A percentile compares a stretch with the other conserved stretches of the same genome.
Conservation (phyloP, 2,797 vertebrate genomes). For the Mormyrus hasselquistii region DNA sequence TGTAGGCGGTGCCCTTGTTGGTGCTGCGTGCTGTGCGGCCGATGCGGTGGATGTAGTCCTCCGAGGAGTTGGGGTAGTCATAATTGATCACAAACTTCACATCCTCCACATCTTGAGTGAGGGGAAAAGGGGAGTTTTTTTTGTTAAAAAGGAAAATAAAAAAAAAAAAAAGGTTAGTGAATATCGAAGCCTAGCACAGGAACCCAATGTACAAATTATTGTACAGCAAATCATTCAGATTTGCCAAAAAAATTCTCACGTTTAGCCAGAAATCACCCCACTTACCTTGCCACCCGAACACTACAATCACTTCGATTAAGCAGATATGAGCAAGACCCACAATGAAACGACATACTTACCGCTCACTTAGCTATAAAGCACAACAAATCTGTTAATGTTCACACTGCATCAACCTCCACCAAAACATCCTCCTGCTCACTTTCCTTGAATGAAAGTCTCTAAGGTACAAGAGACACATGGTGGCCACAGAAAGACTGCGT, state of each 20-base stretch:
- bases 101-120: constrained; percentile 89
- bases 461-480: not conserved
- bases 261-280: not conserved
- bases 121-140: not conserved
- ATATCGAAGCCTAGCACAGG: not conserved
- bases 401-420: not conserved
- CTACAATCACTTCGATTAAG: not conserved
- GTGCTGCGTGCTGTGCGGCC: constrained; percentile 96
- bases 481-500: not conserved
- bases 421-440: not conserved
- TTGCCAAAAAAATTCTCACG: not conserved
- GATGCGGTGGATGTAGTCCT: constrained; percentile 99
- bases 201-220: not conserved
- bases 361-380: not conserved
- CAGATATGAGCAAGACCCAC: not conserved
- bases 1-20: constrained; percentile 99
- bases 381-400: not conserved
- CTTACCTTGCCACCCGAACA: constrained; percentile 5
- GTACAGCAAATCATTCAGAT: not conserved
- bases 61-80: constrained; percentile 99
- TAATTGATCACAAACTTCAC: constrained; percentile 99
- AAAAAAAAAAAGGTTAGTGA: not conserved
- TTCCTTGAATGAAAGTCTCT: not conserved
- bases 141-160: constrained; percentile 8
- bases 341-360: constrained; percentile 12